phyloP scores from a whole-genome alignment of 2,888 invertebrate species.

The Oeneis ivallda region DNA sequence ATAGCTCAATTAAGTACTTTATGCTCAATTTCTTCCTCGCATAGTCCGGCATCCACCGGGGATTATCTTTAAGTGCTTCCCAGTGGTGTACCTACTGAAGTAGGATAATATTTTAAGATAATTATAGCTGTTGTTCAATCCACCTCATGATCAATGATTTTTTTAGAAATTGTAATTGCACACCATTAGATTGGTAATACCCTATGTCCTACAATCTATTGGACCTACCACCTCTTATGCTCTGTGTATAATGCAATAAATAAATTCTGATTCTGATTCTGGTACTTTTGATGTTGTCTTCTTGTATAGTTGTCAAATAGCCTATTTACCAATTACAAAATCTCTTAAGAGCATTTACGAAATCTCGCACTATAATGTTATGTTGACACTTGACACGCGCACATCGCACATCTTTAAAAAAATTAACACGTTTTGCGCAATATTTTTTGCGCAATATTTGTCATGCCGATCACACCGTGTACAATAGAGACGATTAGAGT shows the following conservation, averaged over 20 bases:
- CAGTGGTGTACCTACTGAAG: background rate
- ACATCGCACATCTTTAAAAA: background rate
- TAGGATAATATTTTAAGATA: background rate
- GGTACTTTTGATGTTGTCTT: no score
- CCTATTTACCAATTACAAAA: background rate
- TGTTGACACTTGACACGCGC: background rate
- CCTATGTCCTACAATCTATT: no score
- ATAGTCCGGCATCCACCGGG: constrained; percentile 10
- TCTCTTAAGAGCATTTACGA: no score
- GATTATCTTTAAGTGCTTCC: constrained; percentile 14
- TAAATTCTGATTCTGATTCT: no score
- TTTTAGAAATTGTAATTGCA: no score
- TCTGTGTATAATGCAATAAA: no score
- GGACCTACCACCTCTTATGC: no score
- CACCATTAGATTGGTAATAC: no score
- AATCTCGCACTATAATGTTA: background rate
- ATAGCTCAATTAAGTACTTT: constrained; percentile 11
- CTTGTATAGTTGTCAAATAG: background rate
- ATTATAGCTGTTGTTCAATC: background rate
- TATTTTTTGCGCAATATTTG: background rate
- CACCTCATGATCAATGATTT: no score
- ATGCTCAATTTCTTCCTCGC: background rate
- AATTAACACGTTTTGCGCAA: constrained; percentile 5
- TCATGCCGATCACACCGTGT: background rate
- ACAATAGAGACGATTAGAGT: background rate